phyloP scores from a whole-genome alignment of 2,888 invertebrate genomes.

The Pollenia labialis region DNA sequence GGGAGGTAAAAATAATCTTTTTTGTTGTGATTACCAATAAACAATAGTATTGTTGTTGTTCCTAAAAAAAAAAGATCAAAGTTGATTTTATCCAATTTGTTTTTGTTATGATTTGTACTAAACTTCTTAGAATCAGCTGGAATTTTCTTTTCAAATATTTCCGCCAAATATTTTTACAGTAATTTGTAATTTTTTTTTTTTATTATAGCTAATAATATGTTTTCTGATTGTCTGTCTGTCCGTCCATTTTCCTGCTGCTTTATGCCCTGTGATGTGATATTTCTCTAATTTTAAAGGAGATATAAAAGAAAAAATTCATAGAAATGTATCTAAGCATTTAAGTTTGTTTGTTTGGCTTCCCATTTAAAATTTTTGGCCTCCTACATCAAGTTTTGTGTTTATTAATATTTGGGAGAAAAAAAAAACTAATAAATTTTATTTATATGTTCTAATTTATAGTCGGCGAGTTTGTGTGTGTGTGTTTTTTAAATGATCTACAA shows the following conservation, averaged over 20 bases:
- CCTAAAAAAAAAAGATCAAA: constrained; percentile 59
- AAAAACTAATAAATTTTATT: constrained; percentile 53
- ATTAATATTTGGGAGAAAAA: constrained; percentile 32
- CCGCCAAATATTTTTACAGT: constrained; percentile 51
- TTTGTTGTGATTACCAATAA: constrained; percentile 35
- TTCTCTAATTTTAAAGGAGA: constrained; percentile 15
- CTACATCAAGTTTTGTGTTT: constrained; percentile 40
- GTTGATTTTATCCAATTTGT: constrained; percentile 23
- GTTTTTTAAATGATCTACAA: constrained; percentile 37
- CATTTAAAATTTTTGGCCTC: constrained; percentile 33
- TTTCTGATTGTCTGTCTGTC: neutral
- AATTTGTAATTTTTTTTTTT: constrained; percentile 41
- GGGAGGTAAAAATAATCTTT: neutral
- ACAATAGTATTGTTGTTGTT: constrained; percentile 8
- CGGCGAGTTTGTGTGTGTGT: constrained; percentile 19
- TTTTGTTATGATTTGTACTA: constrained; percentile 57
- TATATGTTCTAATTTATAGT: constrained; percentile 44
- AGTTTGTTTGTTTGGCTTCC: constrained; percentile 22
- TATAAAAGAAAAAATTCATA: constrained; percentile 19
- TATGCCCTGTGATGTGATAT: neutral
- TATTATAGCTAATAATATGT: constrained; percentile 25
- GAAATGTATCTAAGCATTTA: constrained; percentile 23
- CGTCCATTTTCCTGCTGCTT: neutral
- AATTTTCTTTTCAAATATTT: constrained; percentile 64
- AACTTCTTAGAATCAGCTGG: constrained; percentile 57